phyloP scores from a whole-genome alignment of 2,113 vertebrate species.

The Natator depressus region DNA sequence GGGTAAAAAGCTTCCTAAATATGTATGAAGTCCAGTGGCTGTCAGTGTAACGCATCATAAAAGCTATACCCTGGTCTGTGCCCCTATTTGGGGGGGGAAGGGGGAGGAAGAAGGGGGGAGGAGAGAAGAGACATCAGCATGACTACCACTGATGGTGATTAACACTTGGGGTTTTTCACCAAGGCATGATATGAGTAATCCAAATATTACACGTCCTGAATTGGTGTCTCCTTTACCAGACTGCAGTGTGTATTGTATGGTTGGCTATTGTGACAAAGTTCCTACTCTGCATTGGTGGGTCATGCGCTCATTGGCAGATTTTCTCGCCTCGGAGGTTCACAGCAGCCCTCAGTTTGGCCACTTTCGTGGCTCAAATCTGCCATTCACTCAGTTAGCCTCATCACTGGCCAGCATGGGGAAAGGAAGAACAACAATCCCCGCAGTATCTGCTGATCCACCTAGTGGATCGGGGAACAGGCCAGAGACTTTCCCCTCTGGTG shows the following conservation, averaged over 20 bases:
- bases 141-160: not conserved
- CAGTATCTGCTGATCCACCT: too few species aligned
- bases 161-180: not conserved
- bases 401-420: too few species aligned
- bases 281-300: too few species aligned
- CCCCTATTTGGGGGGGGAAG: not conserved
- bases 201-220: not conserved
- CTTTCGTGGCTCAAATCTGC: too few species aligned
- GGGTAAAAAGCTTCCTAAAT: not conserved
- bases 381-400: too few species aligned
- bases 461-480: too few species aligned
- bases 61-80: not conserved
- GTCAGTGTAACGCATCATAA: not conserved
- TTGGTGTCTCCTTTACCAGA: not conserved
- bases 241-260: not conserved
- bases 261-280: not conserved
- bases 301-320: too few species aligned
- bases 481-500: too few species aligned
- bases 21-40: not conserved
- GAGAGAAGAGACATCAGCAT: not conserved
- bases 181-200: not conserved
- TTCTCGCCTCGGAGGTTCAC: too few species aligned
- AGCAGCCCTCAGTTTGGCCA: too few species aligned
- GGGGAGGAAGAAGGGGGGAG: too few species aligned
- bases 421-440: too few species aligned